phyloP scores from a whole-genome alignment of 2,797 vertebrate species.

The Phrynocephalus vlangalii region DNA sequence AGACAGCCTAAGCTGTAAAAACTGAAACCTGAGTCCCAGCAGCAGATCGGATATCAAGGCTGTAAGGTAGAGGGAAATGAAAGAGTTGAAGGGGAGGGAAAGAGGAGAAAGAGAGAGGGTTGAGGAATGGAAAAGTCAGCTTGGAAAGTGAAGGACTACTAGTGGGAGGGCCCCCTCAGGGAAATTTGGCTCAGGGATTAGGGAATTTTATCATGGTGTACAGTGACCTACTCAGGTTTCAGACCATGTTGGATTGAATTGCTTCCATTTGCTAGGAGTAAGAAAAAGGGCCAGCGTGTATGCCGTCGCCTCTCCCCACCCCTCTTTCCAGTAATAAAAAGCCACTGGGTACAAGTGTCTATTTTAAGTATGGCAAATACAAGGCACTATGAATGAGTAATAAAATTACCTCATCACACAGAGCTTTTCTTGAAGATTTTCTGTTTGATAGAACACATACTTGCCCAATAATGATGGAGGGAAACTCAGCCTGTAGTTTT shows the following conservation, averaged over 20 bases:
- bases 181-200: constrained; percentile 96
- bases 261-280: constrained; percentile 86
- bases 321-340: constrained; percentile 78
- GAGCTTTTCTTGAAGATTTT: constrained; percentile 70
- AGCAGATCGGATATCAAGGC: constrained; percentile 96
- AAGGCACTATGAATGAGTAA: constrained; percentile 74
- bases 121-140: constrained; percentile 85
- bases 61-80: constrained; percentile 98
- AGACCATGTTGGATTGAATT: constrained; percentile 88
- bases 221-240: constrained; percentile 98
- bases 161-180: constrained; percentile 87
- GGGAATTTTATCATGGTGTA: constrained; percentile 99
- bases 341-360: constrained; percentile 78
- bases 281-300: constrained; percentile 82
- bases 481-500: constrained; percentile 57
- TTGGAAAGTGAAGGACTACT: constrained; percentile 87
- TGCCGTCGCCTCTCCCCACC: constrained; percentile 71
- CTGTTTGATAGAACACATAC: constrained; percentile 66
- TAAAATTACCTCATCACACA: constrained; percentile 73
- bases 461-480: constrained; percentile 63
- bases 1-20: constrained; percentile 99
- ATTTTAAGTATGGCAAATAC: constrained; percentile 80
- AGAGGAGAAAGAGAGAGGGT: constrained; percentile 72
- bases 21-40: constrained; percentile 94
- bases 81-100: constrained; percentile 90